Percentiles rank a stretch among this genome's conserved stretches.
Conservation (phyloP, 2,888 invertebrate genomes). For the Pristionchus maxplancki region DNA sequence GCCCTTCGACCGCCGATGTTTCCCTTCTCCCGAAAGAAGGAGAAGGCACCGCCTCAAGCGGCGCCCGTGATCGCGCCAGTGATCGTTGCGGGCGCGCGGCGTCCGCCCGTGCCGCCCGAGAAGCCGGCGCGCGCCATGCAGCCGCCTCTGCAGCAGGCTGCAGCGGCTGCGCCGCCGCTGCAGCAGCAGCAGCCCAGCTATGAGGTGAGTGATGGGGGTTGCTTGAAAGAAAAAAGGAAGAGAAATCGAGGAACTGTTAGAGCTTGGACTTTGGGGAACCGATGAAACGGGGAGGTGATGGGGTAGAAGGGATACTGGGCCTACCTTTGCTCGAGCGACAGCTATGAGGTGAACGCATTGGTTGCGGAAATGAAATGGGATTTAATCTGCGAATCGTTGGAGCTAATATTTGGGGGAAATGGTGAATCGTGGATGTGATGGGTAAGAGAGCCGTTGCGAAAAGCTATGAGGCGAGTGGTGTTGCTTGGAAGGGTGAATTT, state of each 20-base stretch:
- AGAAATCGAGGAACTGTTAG: no score
- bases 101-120: conserved; percentile 44
- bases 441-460: no score
- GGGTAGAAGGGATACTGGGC: not conserved
- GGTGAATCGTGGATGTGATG: no score
- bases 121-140: conserved; percentile 29
- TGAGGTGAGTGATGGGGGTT: not conserved
- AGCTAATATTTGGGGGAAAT: no score
- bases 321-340: no score
- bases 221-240: no score
- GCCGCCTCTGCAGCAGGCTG: not conserved
- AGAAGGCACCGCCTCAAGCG: not conserved
- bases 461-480: no score
- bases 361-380: no score
- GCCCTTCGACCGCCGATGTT: conserved; percentile 3
- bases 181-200: not conserved
- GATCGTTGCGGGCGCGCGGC: not conserved
- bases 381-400: no score
- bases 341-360: no score
- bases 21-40: conserved; percentile 46
- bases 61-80: conserved; percentile 41
- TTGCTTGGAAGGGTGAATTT: no score
- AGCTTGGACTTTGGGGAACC: not conserved
- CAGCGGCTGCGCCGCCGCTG: not conserved
- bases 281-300: not conserved